Evolutionary conservation across 2,113 vertebrate genomes (phyloP), one percentile per base, ranked within the genome.

Genomic region (Microcebus tavaratra): DNA sequence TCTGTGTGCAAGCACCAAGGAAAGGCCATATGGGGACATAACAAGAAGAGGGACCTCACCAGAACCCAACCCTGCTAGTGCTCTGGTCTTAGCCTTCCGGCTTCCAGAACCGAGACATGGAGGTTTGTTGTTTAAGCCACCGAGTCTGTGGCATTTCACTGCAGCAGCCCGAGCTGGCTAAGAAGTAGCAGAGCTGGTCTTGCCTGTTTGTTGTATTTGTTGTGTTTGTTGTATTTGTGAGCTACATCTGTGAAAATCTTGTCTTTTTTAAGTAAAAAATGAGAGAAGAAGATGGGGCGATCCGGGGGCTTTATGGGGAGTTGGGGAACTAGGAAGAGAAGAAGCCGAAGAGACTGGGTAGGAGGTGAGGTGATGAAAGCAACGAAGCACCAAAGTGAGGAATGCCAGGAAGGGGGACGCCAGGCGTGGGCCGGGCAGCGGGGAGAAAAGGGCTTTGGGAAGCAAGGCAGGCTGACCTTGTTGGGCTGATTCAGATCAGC

Each of bases 391-490:
- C 31, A 59, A 11, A 57, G 9, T 3, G 17, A 88, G 42, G 31
- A 12, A 8, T 2, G 53, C 0, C 31, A 0, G 29, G 10, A 18
- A 67, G 14, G 42, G 34, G 39, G 14, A 75, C 25, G 4, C n/a
- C 17, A 11, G n/a, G 4, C 1, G 0, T 25, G 85, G 67, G 3
- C 0, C 9, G 31, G 57, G 8, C 63, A 13, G 6, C 0, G 0
- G 31, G 45, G 36, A 48, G 21, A 2, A 3, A 0, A 0, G 15
- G 21, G 10, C 20, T 25, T 36, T 50, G 79, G 34, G 15, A 53
- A 75, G 39, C 48, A 20, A 23, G 1, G 9, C 2, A 27, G 15
- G 17, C 4, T 5, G 65, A 34, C 45, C 45, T 45, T 45, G 45
- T 45, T 45, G 21, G 15, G 17, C 4, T 5, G 65, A 34, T 3